A percentile compares a stretch with the other conserved stretches of the same genome.
phyloP scores from a whole-genome alignment of 37 sponge, comb jelly and placozoan genomes.

The Chondrosia reniformis region DNA sequence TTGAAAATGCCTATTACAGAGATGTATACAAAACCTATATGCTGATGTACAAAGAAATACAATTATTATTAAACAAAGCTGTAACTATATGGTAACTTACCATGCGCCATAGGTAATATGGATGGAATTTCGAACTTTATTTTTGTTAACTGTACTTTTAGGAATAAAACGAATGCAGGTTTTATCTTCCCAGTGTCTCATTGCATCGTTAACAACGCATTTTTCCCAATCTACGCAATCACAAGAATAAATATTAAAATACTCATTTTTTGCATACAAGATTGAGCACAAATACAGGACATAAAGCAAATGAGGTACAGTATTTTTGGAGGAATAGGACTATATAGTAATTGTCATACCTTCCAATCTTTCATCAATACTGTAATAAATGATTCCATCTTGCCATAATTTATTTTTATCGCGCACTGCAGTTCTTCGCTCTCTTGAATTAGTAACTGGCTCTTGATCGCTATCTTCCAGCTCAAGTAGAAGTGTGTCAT shows the following conservation, averaged over 20 bases:
- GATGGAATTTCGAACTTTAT: too few relatives aligned
- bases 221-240: neutral
- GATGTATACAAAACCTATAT: too few relatives aligned
- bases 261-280: neutral
- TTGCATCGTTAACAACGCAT: neutral
- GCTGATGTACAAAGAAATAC: too few relatives aligned
- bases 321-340: neutral
- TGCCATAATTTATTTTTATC: neutral
- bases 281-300: neutral
- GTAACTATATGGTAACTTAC: too few relatives aligned
- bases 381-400: neutral
- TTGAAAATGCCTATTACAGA: too few relatives aligned
- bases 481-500: neutral
- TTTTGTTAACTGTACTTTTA: too few relatives aligned
- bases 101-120: too few relatives aligned
- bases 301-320: neutral
- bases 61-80: too few relatives aligned
- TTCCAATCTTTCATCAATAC: neutral
- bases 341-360: neutral
- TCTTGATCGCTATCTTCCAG: too few relatives aligned
- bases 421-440: neutral
- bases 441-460: too few relatives aligned
- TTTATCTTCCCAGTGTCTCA: conserved; percentile 6
- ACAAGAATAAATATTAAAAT: neutral
- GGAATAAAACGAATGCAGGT: neutral